Conservation (phyloP, 37 sponge, comb jelly and placozoan genomes). For the Axinella damicornis region DNA sequence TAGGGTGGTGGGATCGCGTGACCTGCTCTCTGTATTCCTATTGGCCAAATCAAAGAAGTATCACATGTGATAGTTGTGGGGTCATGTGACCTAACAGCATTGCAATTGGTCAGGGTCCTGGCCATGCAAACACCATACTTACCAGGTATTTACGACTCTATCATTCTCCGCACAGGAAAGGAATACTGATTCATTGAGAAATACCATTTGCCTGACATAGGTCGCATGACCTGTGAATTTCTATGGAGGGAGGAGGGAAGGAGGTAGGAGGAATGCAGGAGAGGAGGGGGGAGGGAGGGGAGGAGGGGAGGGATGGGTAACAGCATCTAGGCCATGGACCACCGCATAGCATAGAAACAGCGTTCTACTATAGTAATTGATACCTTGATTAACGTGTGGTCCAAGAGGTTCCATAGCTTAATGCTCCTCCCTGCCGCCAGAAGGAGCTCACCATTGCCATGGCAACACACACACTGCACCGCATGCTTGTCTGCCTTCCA, state of each 20-base stretch:
- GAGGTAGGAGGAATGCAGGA: too few species aligned
- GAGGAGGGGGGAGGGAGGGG: too few species aligned
- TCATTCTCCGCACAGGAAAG: slow-evolving; percentile 24
- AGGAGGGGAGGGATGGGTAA: too few species aligned
- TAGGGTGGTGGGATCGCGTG: background rate
- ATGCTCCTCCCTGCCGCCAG: slow-evolving; percentile 40
- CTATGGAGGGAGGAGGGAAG: background rate
- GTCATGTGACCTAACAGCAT: too few species aligned
- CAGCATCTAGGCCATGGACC: too few species aligned
- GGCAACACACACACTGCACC: slow-evolving; percentile 45
- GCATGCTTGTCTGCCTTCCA: slow-evolving; percentile 53
- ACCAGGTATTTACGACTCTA: slow-evolving; percentile 39
- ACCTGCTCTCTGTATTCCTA: too few species aligned
- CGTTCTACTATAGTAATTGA: background rate
- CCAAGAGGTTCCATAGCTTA: slow-evolving; percentile 45
- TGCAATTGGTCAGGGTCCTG: background rate
- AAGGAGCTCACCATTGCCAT: slow-evolving; percentile 19
- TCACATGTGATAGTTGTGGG: slow-evolving; percentile 28
- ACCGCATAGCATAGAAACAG: too few species aligned
- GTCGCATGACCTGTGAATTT: slow-evolving; percentile 52
- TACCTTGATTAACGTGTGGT: slow-evolving; percentile 45
- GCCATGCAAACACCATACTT: background rate
- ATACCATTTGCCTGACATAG: background rate
- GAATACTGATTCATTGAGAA: slow-evolving; percentile 1
- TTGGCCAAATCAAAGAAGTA: background rate